Evolutionary conservation across 2,888 invertebrate genomes (phyloP).

Genomic region (Drosophila tanythrix): DNA sequence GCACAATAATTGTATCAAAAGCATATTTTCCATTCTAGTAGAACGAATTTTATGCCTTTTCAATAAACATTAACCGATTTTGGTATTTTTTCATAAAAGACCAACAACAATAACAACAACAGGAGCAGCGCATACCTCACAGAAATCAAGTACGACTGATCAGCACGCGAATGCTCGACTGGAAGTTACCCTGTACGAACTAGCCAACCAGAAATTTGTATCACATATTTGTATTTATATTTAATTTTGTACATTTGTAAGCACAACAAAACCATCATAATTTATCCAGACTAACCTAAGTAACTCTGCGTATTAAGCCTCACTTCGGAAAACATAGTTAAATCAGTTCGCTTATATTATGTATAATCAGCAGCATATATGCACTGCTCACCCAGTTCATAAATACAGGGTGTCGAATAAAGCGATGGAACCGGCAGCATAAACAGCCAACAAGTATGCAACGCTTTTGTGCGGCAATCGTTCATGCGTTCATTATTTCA

Average conservation of each 20-base stretch:
- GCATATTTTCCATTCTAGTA: slow-evolving; percentile 85
- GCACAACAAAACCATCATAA: background rate
- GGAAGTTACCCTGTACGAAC: slow-evolving; percentile 1
- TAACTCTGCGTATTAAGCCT: background rate
- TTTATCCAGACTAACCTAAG: background rate
- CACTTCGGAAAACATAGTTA: background rate
- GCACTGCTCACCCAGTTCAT: background rate
- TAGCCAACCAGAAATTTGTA: background rate
- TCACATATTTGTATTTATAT: background rate
- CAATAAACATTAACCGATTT: slow-evolving; percentile 86
- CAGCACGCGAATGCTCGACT: background rate
- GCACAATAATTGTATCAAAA: slow-evolving; percentile 84
- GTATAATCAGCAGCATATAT: rapidly evolving
- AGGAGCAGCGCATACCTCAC: slow-evolving; percentile 22
- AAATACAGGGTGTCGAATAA: slow-evolving; percentile 27
- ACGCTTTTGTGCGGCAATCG: slow-evolving; percentile 69
- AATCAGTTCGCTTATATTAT: background rate
- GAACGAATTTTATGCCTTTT: slow-evolving; percentile 86
- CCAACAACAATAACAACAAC: slow-evolving; percentile 39
- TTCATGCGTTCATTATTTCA: slow-evolving; percentile 83
- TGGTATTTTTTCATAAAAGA: slow-evolving; percentile 81
- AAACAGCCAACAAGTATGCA: slow-evolving; percentile 71
- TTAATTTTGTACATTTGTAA: background rate
- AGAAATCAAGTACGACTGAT: slow-evolving; percentile 41
- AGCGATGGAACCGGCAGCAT: slow-evolving; percentile 28